Percentiles rank a stretch among this genome's conserved stretches.
Conservation (phyloP, 2,797 vertebrate species). For the Sciurus vulgaris region DNA sequence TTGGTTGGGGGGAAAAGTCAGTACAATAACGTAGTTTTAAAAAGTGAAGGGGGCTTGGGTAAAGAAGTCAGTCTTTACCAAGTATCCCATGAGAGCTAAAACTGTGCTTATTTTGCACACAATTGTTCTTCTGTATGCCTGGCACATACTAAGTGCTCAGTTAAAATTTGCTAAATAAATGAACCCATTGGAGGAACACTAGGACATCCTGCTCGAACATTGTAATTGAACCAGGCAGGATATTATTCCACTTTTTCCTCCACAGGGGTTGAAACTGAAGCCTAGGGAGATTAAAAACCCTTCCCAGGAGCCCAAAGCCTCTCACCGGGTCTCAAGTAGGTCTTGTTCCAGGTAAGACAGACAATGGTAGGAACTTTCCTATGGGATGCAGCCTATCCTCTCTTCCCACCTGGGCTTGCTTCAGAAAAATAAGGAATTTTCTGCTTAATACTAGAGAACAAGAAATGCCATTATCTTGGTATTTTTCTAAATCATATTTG, state of each 20-base stretch:
- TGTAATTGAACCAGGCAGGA: background rate
- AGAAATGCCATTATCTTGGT: background rate
- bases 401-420: background rate
- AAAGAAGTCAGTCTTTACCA: background rate
- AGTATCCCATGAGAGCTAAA: background rate
- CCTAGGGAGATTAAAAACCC: background rate
- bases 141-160: background rate
- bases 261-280: background rate
- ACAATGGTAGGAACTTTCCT: background rate
- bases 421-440: background rate
- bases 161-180: background rate
- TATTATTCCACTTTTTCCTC: background rate
- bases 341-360: background rate
- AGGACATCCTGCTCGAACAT: background rate
- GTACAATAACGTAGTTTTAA: background rate
- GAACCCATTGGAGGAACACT: background rate
- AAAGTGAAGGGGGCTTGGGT: background rate
- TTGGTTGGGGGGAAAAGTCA: background rate
- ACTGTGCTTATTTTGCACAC: background rate
- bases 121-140: background rate
- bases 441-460: background rate
- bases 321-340: background rate
- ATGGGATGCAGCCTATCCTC: too few species aligned
- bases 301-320: background rate
- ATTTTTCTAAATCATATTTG: constrained; percentile 29